These are phyloP conservation scores for Notiomystis cincta DNA, from an alignment of 2,113 vertebrate species.

Conservation along the genomic window DNA sequence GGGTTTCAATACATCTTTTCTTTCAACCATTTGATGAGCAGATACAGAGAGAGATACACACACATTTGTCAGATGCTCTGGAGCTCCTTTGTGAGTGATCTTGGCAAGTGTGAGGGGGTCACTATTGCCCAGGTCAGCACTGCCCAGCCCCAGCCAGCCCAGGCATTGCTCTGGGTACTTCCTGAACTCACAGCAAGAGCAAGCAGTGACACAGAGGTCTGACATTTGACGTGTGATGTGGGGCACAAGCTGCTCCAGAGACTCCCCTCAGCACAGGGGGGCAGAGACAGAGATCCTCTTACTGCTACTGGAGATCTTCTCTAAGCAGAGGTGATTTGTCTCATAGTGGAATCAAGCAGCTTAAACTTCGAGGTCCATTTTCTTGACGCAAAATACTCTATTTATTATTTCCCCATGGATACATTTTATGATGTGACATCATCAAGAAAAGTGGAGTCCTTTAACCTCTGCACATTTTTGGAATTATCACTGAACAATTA, in stretches of 20 bases:
- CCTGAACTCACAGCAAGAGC: neutral
- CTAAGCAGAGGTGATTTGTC: neutral
- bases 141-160: neutral
- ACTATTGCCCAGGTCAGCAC: neutral
- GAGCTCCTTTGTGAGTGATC: neutral
- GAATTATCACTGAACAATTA: neutral
- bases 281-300: neutral
- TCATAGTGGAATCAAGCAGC: neutral
- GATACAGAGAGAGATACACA: fast-evolving
- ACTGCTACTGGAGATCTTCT: neutral
- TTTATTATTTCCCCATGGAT: neutral
- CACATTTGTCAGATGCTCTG: neutral
- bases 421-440: neutral
- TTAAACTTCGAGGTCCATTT: neutral
- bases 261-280: neutral
- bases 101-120: neutral
- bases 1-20: neutral
- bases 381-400: neutral
- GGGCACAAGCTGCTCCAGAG: neutral
- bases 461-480: neutral
- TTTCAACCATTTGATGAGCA: neutral
- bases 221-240: fast-evolving
- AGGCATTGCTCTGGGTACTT: neutral
- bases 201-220: neutral
- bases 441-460: neutral